phyloP scores from a whole-genome alignment of 2,888 invertebrate genomes.

The Bursaphelenchus okinawaensis region DNA sequence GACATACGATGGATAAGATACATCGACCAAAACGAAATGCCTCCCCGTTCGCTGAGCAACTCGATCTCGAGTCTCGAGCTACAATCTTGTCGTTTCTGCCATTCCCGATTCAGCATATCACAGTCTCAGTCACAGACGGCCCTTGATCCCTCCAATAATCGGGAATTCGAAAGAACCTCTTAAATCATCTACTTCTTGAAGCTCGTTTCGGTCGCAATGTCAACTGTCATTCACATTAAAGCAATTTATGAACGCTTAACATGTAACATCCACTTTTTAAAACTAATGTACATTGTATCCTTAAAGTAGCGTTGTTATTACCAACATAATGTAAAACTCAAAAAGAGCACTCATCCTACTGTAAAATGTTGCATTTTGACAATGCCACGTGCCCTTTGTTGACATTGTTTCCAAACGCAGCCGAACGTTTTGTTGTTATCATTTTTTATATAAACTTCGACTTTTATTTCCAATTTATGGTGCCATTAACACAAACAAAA shows the following conservation, averaged over 20 bases:
- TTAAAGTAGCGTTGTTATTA: no score
- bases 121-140: slow-evolving; percentile 16
- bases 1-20: slow-evolving; percentile 56
- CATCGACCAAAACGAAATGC: slow-evolving; percentile 49
- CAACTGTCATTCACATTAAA: no score
- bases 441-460: background rate
- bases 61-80: slow-evolving; percentile 48
- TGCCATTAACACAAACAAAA: background rate
- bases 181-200: background rate
- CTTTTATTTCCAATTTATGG: background rate
- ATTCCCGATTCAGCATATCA: slow-evolving; percentile 47
- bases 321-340: no score
- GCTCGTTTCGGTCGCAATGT: no score
- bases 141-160: background rate
- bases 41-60: slow-evolving; percentile 33
- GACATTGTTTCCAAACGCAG: background rate
- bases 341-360: no score
- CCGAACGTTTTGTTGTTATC: background rate
- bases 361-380: no score
- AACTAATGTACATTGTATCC: no score
- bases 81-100: slow-evolving; percentile 56
- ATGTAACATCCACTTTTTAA: no score
- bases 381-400: no score
- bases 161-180: background rate
- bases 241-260: no score